Evolutionary conservation across 2,888 invertebrate species (phyloP), one percentile per base, ranked within the genome.

Genomic region (Drosophila koepferae): DNA sequence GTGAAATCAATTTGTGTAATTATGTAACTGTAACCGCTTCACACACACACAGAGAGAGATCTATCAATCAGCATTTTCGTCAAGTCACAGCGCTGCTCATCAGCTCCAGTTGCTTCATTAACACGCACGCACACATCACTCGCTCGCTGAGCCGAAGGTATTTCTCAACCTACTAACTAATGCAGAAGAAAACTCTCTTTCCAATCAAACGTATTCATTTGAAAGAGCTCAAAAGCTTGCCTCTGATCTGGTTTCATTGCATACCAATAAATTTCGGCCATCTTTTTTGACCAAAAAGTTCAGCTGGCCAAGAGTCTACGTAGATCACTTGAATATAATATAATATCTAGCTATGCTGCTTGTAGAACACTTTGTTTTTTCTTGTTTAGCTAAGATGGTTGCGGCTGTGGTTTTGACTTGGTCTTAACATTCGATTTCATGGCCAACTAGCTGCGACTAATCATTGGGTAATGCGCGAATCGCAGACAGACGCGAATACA

Each of bases 1-100:
- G 66, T 73, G 76, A 87, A 89, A 84, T 90, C 82, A 85, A 90
- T 84, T 88, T 70, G 54, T 67, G 64, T 88, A 89, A 90, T 84
- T 90, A 86, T 82, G 86, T 90, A 84, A 84, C 90, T 76, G 83
- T 84, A 74, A 69, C 88, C 79, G 76, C 49, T 51, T 38, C 51
- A 49, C 23, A 31, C 61, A 59, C 23, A 28, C 28, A 49, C 31
- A 23, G 46, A 61, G 16, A 23, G 46, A 61, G 16, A 64, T 53
- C 64, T 65, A 80, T 70, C 71, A 65, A 75, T 74, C 69, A 66
- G 67, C 53, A 58, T 63, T 61, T 69, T 74, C 68, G 64, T 49
- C 64, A 62, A 69, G 44, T 70, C 71, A 20, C 34, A 63, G 55
- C 63, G 46, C 56, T 48, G 59, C 62, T 55, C 61, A 73, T 49